phyloP scores from a whole-genome alignment of 2,888 invertebrate genomes.

The Orchesella flavescens region DNA sequence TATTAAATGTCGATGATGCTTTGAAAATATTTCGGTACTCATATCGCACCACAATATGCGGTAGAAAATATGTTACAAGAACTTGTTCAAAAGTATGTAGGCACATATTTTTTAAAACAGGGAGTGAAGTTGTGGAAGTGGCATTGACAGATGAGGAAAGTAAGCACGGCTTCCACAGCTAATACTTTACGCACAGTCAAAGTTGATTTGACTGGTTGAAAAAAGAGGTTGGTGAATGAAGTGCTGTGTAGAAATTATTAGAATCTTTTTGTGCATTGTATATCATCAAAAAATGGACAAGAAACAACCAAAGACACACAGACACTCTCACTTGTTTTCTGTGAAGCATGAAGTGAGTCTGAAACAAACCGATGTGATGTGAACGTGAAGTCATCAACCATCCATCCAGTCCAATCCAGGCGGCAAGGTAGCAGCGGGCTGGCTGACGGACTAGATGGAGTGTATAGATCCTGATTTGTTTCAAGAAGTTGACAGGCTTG shows the following conservation, averaged over 20 bases:
- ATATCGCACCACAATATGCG: too few relatives aligned
- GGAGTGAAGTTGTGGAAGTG: background rate
- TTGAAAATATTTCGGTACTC: too few relatives aligned
- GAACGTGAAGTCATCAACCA: conserved; percentile 23
- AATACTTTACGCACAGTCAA: background rate
- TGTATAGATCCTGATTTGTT: conserved; percentile 36
- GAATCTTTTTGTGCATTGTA: background rate
- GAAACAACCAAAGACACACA: conserved; percentile 8
- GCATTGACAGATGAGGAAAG: conserved; percentile 16
- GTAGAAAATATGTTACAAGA: too few relatives aligned
- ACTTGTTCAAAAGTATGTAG: too few relatives aligned
- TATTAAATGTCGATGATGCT: too few relatives aligned
- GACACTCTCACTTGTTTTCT: background rate
- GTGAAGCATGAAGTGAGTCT: background rate
- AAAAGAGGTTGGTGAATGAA: background rate
- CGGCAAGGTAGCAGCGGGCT: conserved; percentile 59
- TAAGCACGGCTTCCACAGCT: background rate
- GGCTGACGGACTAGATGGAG: conserved; percentile 31
- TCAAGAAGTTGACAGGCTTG: conserved; percentile 55
- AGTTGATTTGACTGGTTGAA: conserved; percentile 4
- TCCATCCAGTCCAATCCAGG: too few relatives aligned
- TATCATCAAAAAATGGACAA: conserved; percentile 14
- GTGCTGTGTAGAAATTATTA: too few relatives aligned
- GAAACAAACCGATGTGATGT: conserved; percentile 48
- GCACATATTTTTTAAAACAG: too few relatives aligned